These are phyloP conservation scores for Lampris incognitus DNA, from an alignment of 2,113 vertebrate species.

Conservation along the genomic window DNA sequence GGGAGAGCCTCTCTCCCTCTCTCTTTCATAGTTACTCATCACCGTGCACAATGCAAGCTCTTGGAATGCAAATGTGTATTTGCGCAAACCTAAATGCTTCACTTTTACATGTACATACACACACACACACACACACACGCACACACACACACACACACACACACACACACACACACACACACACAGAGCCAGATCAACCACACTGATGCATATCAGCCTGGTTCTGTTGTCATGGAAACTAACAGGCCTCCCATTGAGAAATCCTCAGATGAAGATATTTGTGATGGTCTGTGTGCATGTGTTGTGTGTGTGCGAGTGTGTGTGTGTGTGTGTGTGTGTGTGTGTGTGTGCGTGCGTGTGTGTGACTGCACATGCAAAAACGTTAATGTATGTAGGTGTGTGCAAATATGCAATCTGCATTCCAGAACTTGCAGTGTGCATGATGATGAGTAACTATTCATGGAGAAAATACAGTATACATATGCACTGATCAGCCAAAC, in stretches of 20 bases:
- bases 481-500: constrained; percentile 12
- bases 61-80: too few relatives aligned
- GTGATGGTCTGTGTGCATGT: constrained; percentile 15
- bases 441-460: constrained; percentile 36
- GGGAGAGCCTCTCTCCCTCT: constrained; percentile 12
- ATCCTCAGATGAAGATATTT: constrained; percentile 49
- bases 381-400: constrained; percentile 38
- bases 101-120: not conserved
- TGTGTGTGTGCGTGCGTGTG: constrained; percentile 12
- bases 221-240: constrained; percentile 78
- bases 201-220: constrained; percentile 58
- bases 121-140: not conserved
- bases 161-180: constrained; percentile 39
- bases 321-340: constrained; percentile 45
- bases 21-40: too few relatives aligned
- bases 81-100: not conserved
- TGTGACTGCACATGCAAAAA: not conserved
- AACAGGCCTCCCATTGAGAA: constrained; percentile 76
- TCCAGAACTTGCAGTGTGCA: constrained; percentile 34
- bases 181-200: constrained; percentile 42
- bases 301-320: constrained; percentile 6
- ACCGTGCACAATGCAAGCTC: too few relatives aligned
- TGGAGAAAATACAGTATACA: not conserved
- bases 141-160: constrained; percentile 54
- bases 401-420: constrained; percentile 50